Evolutionary conservation across 2,797 vertebrate genomes (phyloP).

Genomic region (Pseudocheirus occidentalis): DNA sequence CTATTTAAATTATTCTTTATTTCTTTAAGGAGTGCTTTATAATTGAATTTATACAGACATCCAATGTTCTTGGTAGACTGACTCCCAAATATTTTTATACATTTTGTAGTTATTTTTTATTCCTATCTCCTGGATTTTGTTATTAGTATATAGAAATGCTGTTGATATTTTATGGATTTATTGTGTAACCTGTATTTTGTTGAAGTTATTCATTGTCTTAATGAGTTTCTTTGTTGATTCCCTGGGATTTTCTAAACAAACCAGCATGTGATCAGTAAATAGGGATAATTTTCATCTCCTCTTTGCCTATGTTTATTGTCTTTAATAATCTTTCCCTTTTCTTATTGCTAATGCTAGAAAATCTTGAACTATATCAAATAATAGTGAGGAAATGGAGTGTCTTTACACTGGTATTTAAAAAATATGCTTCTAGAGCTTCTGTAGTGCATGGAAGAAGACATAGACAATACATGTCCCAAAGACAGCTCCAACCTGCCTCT

Average conservation of each 20-base stretch:
- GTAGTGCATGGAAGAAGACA: background rate
- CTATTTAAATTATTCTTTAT: background rate
- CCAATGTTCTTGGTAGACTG: background rate
- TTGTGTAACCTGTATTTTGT: background rate
- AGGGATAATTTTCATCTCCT: background rate
- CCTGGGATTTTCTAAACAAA: background rate
- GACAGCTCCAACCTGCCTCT: background rate
- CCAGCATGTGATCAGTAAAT: background rate
- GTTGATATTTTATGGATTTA: background rate
- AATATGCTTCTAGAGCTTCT: background rate
- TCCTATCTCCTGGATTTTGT: background rate
- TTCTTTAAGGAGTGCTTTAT: background rate
- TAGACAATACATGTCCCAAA: background rate
- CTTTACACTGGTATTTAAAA: background rate
- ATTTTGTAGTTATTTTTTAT: background rate
- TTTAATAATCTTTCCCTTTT: background rate
- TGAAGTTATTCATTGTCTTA: background rate
- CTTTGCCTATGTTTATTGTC: background rate
- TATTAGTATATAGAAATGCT: background rate
- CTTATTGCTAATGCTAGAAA: background rate
- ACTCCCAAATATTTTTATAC: background rate
- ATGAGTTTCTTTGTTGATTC: background rate
- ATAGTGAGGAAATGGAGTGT: background rate
- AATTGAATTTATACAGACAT: background rate
- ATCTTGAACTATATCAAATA: background rate